These are phyloP conservation scores for Botrylloides violaceus DNA, from an alignment of 23 tunicate species.

Conservation along the genomic window DNA sequence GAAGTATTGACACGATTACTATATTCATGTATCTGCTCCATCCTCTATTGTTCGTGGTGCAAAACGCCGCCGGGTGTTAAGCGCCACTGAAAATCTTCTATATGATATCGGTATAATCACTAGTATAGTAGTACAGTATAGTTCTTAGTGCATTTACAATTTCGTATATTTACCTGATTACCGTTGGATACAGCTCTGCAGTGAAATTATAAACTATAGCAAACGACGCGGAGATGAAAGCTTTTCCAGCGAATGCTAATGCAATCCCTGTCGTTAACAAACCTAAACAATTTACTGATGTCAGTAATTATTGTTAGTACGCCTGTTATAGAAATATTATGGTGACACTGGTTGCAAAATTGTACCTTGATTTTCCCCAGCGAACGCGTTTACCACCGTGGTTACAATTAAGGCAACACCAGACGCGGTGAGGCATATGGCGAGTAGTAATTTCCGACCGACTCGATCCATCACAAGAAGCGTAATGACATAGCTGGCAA, in stretches of 20 bases:
- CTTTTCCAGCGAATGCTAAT: slow-evolving; percentile 74
- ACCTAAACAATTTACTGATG: too few relatives aligned
- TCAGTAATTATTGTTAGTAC: too few relatives aligned
- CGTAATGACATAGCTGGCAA: slow-evolving; percentile 26
- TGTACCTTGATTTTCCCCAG: slow-evolving; percentile 33
- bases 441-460: slow-evolving; percentile 34
- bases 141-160: too few relatives aligned
- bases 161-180: slow-evolving; percentile 69
- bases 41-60: too few relatives aligned
- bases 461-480: slow-evolving; percentile 37
- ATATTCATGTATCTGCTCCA: too few relatives aligned
- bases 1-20: too few relatives aligned
- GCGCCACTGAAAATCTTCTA: too few relatives aligned
- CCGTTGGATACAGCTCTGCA: slow-evolving; percentile 80
- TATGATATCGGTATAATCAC: too few relatives aligned
- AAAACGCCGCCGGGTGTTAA: too few relatives aligned
- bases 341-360: too few relatives aligned
- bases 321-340: too few relatives aligned
- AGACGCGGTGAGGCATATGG: slow-evolving; percentile 15
- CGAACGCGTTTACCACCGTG: slow-evolving; percentile 33
- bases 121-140: too few relatives aligned
- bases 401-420: slow-evolving; percentile 40
- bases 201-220: slow-evolving; percentile 76
- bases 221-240: slow-evolving; percentile 65
- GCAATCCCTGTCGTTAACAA: slow-evolving; percentile 37